Percentiles rank a stretch among this genome's conserved stretches.
Evolutionary conservation across 2,113 vertebrate species (phyloP).

Genomic region (Dromas ardeola): DNA sequence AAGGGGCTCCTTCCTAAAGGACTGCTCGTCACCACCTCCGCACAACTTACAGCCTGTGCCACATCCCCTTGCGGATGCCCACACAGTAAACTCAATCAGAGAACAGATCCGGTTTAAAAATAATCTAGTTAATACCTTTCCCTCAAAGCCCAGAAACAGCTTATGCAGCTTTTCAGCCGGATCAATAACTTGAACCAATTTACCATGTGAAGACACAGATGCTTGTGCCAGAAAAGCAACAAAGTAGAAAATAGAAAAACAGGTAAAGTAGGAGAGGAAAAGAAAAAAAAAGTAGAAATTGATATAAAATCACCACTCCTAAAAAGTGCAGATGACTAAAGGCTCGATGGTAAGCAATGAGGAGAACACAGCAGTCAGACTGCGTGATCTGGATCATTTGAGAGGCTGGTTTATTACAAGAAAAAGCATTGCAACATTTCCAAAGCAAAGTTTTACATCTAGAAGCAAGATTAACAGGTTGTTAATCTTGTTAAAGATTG

Average conservation of each 20-base stretch:
- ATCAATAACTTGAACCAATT: not conserved
- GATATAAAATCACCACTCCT: not conserved
- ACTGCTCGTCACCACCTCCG: not conserved
- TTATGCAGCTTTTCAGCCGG: not conserved
- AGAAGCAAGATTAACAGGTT: not conserved
- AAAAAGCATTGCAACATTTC: not conserved
- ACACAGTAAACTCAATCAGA: not conserved
- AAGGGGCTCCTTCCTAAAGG: not conserved
- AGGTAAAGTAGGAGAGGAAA: not conserved
- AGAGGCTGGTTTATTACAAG: not conserved
- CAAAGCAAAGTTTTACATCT: not conserved
- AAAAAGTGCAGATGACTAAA: not conserved
- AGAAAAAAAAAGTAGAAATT: not conserved
- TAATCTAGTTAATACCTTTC: not conserved
- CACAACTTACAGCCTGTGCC: not conserved
- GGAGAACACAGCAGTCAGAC: not conserved
- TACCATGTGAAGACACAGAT: not conserved
- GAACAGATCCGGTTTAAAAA: not conserved
- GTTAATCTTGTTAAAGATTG: not conserved
- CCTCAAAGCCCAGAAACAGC: not conserved
- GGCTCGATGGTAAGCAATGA: not conserved
- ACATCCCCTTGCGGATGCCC: not conserved
- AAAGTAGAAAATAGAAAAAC: not conserved
- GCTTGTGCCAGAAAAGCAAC: not conserved
- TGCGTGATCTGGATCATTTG: not conserved